phyloP scores from a whole-genome alignment of 1,140 invertebrate species.

The Paramacrobiotus metropolitanus region DNA sequence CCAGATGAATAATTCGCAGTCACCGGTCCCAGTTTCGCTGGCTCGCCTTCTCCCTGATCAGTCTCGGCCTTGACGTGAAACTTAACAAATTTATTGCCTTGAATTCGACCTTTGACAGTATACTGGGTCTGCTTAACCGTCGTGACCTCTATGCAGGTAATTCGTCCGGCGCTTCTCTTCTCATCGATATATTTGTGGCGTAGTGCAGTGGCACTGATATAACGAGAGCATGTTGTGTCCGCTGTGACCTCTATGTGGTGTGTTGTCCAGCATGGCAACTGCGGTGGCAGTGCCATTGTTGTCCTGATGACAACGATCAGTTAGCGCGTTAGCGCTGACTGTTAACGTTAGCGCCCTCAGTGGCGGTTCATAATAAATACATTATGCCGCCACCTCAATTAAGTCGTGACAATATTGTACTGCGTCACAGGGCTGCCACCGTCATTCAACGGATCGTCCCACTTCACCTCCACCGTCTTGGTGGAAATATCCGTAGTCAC shows the following conservation, averaged over 20 bases:
- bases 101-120: slow-evolving; percentile 19
- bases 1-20: background rate
- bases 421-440: slow-evolving; percentile 18
- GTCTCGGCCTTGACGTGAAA: slow-evolving; percentile 25
- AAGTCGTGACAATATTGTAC: no score
- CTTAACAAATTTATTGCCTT: slow-evolving; percentile 24
- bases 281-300: no score
- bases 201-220: no score
- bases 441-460: slow-evolving; percentile 20
- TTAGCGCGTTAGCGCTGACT: no score
- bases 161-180: slow-evolving; percentile 32
- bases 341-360: no score
- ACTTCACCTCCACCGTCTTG: slow-evolving; percentile 17
- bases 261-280: no score
- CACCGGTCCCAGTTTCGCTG: background rate
- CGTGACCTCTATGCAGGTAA: slow-evolving; percentile 65
- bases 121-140: slow-evolving; percentile 45
- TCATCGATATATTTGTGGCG: slow-evolving; percentile 19
- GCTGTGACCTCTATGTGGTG: no score
- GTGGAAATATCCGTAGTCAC: slow-evolving; percentile 24
- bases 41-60: background rate
- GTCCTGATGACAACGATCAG: no score
- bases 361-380: no score
- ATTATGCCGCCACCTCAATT: no score
- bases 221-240: no score